Evolutionary conservation across 2,888 invertebrate species (phyloP).

Genomic region (Athrips mouffetella): DNA sequence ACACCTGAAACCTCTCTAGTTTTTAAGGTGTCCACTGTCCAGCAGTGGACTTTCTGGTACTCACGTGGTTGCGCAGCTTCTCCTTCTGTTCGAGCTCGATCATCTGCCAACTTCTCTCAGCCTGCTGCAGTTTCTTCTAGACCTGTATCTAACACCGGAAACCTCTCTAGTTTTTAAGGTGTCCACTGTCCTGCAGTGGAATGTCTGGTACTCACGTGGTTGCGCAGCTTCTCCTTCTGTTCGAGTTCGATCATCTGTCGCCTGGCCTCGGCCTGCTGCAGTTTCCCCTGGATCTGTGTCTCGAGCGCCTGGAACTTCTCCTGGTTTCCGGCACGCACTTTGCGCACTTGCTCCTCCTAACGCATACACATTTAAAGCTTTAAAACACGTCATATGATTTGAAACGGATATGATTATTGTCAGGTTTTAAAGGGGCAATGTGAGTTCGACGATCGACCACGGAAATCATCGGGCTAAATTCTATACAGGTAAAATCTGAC

Average conservation of each 20-base stretch:
- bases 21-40: not conserved
- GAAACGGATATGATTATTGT: no score
- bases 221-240: conserved; percentile 86
- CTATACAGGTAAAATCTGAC: no score
- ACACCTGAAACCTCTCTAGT: no score
- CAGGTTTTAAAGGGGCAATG: no score
- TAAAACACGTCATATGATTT: conserved; percentile 1
- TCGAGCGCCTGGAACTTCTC: conserved; percentile 84
- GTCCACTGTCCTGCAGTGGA: not conserved
- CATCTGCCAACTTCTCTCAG: not conserved
- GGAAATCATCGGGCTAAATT: no score
- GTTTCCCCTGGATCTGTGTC: conserved; percentile 80
- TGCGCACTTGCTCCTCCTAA: conserved; percentile 86
- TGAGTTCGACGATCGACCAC: no score
- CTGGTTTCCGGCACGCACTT: conserved; percentile 82
- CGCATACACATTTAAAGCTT: not conserved
- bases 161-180: no score
- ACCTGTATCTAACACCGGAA: conserved; percentile 83
- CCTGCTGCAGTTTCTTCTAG: conserved; percentile 74
- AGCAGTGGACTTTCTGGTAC: not conserved
- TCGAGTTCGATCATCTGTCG: conserved; percentile 86
- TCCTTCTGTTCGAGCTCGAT: not conserved
- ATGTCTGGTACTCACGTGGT: conserved; percentile 84
- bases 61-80: conserved; percentile 3
- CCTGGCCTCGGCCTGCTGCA: conserved; percentile 79